Evolutionary conservation across 1,140 invertebrate species (phyloP), one percentile per base, ranked within the genome.

Genomic region (Trichogramma pretiosum): DNA sequence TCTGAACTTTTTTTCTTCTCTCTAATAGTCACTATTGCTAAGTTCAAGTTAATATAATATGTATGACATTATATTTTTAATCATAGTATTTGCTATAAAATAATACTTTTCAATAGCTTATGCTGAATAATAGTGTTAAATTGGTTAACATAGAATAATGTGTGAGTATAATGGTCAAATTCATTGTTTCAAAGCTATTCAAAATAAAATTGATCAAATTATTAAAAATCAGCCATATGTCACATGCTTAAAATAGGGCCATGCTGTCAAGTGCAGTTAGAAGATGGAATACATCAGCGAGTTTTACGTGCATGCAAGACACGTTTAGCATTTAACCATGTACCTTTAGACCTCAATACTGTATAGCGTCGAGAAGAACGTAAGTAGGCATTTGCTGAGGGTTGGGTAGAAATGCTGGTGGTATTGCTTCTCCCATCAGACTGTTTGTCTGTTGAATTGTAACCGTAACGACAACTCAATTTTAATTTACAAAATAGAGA

Each of bases 311-410:
- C 58, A 60, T 60, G 58, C 58, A 54, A 55, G 37, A 51, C 49
- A 46, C 49, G 41, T 42, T 23, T 51, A 28, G 39, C 34, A 42
- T 43, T 59, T 62, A 60, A 63, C 59, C 56, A 65, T 63, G 59
- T 72, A 72, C 69, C 69, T 72, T 72, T 69, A 70, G 65, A 70
- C 66, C 68, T 72, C 68, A 72, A 72, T 70, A 70, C 67, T 71
- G 68, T 70, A 70, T 72, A 63, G 67, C 67, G 67, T 72, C 69
- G 68, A 72, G 69, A 67, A 72, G 68, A 59, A 72, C 63, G 59
- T 72, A 72, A 72, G 69, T 70, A 66, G 69, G 68, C 69, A 72
- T 70, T 72, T 72, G 69, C 54, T 72, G 69, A 62, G 68, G 69
- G 61, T 70, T 72, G 59, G 67, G 68, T 58, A 72, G 68, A 70